Base-by-base conservation (phyloP, 2,888 invertebrate genomes). In the Venusia cambrica region DNA sequence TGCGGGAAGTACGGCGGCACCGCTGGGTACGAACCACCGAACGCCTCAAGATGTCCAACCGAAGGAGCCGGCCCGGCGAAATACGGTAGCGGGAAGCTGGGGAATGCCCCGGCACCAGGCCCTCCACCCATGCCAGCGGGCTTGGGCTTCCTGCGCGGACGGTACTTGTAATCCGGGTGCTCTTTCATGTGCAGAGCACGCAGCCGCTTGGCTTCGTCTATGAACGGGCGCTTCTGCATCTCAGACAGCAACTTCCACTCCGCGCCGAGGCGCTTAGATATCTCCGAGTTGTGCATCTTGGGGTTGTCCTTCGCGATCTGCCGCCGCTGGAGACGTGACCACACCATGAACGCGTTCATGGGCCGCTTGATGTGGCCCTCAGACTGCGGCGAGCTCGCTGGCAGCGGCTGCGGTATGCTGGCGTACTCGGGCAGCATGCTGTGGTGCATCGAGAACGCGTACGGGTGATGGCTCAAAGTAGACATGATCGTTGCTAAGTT, bases 311-410 rank as follows among this genome's bases (percentile, higher is more conserved):
- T 91, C 1, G 97, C 96, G 63, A 98, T 97, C 78, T 97, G 96
- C 32, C 96, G 90, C 6, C 97, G 88, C 74, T 97, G 97, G 18
- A 96, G 93, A 19, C 97, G 87, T 2, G 97, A 97, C 97, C 97
- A 97, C 13, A 96, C 97, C 97, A 98, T 98, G 83, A 98, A 98
- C 0, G 98, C 97, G 84, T 98, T 98, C 98, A 98, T 98, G 1
- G 98, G 98, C 8, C 98, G 89, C 77, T 98, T 98, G 65, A 98
- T 97, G 78, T 97, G 96, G 4, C 91, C 92, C 57, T 94, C 93
- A 17, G 81, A 77, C 44, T 80, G 80, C 27, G 88, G 87, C 2
- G 88, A 87, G 3, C 78, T 73, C 0, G 87, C 77, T 17, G 85
- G 80, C 54, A 85, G 62, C 48, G 83, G 85, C 54, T 79, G 87